Evolutionary conservation across 2,797 vertebrate species (phyloP).

Genomic region (Picus viridis): DNA sequence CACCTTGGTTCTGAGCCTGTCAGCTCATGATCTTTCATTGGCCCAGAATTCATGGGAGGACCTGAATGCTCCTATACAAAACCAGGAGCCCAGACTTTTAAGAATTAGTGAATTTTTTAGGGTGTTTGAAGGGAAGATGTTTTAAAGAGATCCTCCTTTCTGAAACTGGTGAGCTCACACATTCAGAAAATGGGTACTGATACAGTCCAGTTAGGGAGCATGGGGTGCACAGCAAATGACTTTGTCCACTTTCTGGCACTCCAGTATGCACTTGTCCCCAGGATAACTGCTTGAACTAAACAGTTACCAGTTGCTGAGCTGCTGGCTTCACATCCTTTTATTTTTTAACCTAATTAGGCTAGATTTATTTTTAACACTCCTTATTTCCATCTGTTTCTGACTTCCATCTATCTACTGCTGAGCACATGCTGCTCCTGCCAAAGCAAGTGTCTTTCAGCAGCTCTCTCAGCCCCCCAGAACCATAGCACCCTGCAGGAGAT

Average conservation of each 20-base stretch:
- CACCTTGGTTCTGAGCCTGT: not conserved
- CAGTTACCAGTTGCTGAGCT: conserved; percentile 7
- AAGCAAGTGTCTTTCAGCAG: conserved; percentile 20
- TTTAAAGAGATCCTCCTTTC: not conserved
- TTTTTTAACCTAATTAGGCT: conserved; percentile 26
- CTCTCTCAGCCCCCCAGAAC: not conserved
- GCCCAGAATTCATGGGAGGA: not conserved
- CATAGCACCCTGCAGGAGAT: not conserved
- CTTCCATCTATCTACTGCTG: conserved; percentile 36
- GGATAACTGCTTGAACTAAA: not conserved
- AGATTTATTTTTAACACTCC: conserved; percentile 51
- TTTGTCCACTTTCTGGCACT: not conserved
- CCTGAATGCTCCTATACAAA: not conserved
- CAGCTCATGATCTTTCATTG: not conserved
- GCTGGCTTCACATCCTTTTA: not conserved
- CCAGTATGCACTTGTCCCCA: not conserved
- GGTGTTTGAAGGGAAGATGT: not conserved
- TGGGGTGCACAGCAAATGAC: not conserved
- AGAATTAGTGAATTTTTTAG: not conserved
- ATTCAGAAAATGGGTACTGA: not conserved
- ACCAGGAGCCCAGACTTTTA: not conserved
- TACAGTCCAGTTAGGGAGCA: not conserved
- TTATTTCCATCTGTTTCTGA: conserved; percentile 27
- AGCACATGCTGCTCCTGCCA: conserved; percentile 44
- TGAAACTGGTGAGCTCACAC: not conserved